phyloP scores from a whole-genome alignment of 2,888 invertebrate genomes.

The Apotomis betuletana region DNA sequence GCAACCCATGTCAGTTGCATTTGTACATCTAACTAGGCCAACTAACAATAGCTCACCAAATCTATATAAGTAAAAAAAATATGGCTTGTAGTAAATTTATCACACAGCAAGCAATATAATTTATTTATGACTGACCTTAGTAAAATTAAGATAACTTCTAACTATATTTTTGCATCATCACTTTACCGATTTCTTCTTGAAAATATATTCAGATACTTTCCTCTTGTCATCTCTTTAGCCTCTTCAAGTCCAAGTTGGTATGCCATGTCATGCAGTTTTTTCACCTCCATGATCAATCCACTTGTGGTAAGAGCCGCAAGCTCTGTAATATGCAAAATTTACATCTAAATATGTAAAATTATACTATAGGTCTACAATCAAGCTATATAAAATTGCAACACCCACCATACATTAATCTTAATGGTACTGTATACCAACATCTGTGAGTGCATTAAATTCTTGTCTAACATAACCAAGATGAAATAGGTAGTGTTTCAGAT shows the following conservation, averaged over 20 bases:
- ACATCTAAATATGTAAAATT: neutral
- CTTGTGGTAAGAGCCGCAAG: constrained; percentile 89
- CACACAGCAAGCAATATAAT: neutral
- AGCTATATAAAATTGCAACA: no score
- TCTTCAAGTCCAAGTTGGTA: constrained; percentile 97
- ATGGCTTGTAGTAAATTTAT: neutral
- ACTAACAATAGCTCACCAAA: no score
- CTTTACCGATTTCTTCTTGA: constrained; percentile 66
- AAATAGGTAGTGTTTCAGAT: neutral
- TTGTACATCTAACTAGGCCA: no score
- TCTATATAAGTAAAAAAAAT: neutral
- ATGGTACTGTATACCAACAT: no score
- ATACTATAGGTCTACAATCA: no score
- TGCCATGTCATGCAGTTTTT: constrained; percentile 96
- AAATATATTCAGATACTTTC: constrained; percentile 96
- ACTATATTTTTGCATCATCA: neutral
- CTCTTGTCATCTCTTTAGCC: constrained; percentile 97
- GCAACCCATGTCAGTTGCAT: no score
- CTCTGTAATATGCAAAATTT: constrained; percentile 77
- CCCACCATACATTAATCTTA: no score
- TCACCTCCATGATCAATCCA: constrained; percentile 95
- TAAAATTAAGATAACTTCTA: neutral
- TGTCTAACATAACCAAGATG: constrained; percentile 24
- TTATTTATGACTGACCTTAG: constrained; percentile 13
- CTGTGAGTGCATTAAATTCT: neutral